These are phyloP conservation scores for Melikaiella ostensackeni DNA, from an alignment of 2,888 invertebrate genomes.

Conservation along the genomic window DNA sequence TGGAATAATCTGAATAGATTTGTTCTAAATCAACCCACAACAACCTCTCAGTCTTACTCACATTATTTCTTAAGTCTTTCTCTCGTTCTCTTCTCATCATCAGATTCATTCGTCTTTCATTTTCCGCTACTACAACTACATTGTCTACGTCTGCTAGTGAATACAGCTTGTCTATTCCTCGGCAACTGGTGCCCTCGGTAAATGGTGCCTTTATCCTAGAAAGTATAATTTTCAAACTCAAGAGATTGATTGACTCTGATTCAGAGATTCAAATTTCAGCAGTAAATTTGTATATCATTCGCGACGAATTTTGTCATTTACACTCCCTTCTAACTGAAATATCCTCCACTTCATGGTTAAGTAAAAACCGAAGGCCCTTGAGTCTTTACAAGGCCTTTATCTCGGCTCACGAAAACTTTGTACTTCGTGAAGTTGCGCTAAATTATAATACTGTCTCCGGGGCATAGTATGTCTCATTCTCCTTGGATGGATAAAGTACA, in stretches of 20 bases:
- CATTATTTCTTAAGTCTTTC: too few species aligned
- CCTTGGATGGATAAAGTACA: slow-evolving; percentile 8
- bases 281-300: slow-evolving; percentile 18
- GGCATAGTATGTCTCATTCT: slow-evolving; percentile 4
- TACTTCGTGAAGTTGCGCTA: slow-evolving; percentile 16
- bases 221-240: too few species aligned
- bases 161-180: too few species aligned
- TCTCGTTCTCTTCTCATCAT: too few species aligned
- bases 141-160: too few species aligned
- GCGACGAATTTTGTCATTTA: slow-evolving; percentile 6
- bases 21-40: too few species aligned
- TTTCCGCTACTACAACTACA: too few species aligned
- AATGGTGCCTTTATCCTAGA: too few species aligned
- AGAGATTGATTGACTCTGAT: neutral
- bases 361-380: slow-evolving; percentile 17
- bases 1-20: too few species aligned
- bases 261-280: neutral
- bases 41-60: too few species aligned
- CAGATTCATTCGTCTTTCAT: too few species aligned
- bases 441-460: slow-evolving; percentile 23
- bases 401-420: slow-evolving; percentile 11
- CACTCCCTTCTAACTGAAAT: neutral
- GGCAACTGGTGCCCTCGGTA: too few species aligned
- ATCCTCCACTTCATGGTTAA: neutral
- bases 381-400: slow-evolving; percentile 5